A percentile compares a stretch with the other conserved stretches of the same genome.
phyloP scores from a whole-genome alignment of 2,113 vertebrate genomes.

The Misgurnus anguillicaudatus region DNA sequence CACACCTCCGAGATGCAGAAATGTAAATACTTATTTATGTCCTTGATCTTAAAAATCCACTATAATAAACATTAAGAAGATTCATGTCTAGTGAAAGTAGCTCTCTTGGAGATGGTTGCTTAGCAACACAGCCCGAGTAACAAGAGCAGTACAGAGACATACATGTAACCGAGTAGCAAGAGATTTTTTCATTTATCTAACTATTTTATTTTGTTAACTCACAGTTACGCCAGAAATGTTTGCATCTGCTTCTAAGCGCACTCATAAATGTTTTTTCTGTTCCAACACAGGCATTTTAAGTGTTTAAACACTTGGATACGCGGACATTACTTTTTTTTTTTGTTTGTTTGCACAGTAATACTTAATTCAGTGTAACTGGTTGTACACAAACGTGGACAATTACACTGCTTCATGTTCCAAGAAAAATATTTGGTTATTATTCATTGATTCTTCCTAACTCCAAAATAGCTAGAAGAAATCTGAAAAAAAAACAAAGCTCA shows the following conservation, averaged over 20 bases:
- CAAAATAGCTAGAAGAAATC: too few species aligned
- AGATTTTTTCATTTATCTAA: conserved; percentile 5
- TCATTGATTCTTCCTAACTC: too few species aligned
- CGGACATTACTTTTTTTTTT: too few species aligned
- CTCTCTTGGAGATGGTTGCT: conserved; percentile 49
- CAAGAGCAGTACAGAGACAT: conserved; percentile 22
- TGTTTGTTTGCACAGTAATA: too few species aligned
- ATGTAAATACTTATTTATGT: conserved; percentile 28
- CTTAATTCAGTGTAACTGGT: too few species aligned
- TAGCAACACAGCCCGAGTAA: conserved; percentile 43
- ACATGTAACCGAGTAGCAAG: conserved; percentile 8
- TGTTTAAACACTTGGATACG: too few species aligned
- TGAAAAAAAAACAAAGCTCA: too few species aligned
- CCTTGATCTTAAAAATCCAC: conserved; percentile 43
- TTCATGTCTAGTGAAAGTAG: conserved; percentile 43
- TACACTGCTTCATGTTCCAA: too few species aligned
- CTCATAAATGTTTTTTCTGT: background rate
- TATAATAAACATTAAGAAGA: conserved; percentile 49
- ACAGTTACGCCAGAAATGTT: background rate
- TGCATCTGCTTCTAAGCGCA: background rate
- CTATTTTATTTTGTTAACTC: background rate
- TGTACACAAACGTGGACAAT: too few species aligned
- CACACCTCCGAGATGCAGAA: conserved; percentile 14
- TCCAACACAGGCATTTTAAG: background rate
- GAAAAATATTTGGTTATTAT: too few species aligned